Conservation (phyloP, 2,888 invertebrate genomes). For the Parapristionchus giblindavisi region DNA sequence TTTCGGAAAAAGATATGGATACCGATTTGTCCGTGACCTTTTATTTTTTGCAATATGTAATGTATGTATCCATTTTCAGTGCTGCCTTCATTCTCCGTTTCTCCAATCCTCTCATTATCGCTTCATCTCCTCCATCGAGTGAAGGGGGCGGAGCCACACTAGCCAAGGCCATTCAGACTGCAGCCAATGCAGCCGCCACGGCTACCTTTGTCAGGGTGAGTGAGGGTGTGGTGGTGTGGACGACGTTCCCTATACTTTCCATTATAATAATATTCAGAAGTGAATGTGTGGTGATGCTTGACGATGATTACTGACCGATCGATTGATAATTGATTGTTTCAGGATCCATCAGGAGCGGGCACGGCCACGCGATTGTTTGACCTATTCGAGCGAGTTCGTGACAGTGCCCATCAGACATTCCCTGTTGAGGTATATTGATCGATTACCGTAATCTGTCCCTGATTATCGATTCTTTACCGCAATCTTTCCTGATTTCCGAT, state of each 20-base stretch:
- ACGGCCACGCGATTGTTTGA: slow-evolving; percentile 14
- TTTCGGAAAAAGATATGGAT: too few species aligned
- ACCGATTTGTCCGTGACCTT: too few species aligned
- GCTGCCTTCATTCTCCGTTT: slow-evolving; percentile 36
- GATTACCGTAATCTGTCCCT: too few species aligned
- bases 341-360: not conserved
- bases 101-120: slow-evolving; percentile 25
- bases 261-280: too few species aligned
- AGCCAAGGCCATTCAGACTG: not conserved
- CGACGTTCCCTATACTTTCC: not conserved
- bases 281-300: not conserved
- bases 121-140: not conserved
- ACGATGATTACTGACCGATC: not conserved
- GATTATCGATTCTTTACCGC: too few species aligned
- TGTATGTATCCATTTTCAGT: too few species aligned
- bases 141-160: not conserved
- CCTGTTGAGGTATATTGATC: slow-evolving; percentile 7
- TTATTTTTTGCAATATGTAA: too few species aligned
- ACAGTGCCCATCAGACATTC: not conserved
- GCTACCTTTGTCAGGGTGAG: slow-evolving; percentile 1
- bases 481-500: too few species aligned
- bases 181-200: slow-evolving; percentile 33
- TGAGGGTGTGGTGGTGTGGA: not conserved
- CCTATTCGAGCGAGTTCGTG: slow-evolving; percentile 31
- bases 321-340: not conserved